phyloP scores from a whole-genome alignment of 1,140 invertebrate species.

The Euglossa dilemma region DNA sequence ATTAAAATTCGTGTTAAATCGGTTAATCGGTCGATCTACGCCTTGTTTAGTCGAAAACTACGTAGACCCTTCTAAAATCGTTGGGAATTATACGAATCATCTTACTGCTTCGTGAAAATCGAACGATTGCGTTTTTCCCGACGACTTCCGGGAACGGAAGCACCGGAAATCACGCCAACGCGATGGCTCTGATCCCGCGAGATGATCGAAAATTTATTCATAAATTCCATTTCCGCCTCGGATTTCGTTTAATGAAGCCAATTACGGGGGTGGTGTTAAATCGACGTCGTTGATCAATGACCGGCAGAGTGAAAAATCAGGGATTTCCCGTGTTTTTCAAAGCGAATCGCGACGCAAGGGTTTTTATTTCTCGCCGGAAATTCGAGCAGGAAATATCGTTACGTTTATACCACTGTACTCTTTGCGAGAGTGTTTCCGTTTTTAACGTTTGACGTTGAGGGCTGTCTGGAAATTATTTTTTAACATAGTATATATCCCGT shows the following conservation, averaged over 20 bases:
- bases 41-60: background rate
- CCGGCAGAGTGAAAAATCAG: too few relatives aligned
- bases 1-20: too few relatives aligned
- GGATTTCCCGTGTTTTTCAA: background rate
- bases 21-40: background rate
- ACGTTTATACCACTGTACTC: too few relatives aligned
- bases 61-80: background rate
- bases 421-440: too few relatives aligned
- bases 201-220: slow-evolving; percentile 39
- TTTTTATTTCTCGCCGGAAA: background rate
- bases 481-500: too few relatives aligned
- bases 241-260: slow-evolving; percentile 9
- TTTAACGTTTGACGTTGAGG: too few relatives aligned
- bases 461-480: too few relatives aligned
- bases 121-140: too few relatives aligned
- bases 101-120: background rate
- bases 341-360: too few relatives aligned
- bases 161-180: background rate
- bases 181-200: background rate
- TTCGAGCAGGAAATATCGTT: too few relatives aligned
- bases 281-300: background rate
- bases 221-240: slow-evolving; percentile 4
- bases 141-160: background rate
- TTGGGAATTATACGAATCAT: background rate
- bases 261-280: slow-evolving; percentile 27